phyloP scores from a whole-genome alignment of 2,888 invertebrate species.

The Onchidella celtica region DNA sequence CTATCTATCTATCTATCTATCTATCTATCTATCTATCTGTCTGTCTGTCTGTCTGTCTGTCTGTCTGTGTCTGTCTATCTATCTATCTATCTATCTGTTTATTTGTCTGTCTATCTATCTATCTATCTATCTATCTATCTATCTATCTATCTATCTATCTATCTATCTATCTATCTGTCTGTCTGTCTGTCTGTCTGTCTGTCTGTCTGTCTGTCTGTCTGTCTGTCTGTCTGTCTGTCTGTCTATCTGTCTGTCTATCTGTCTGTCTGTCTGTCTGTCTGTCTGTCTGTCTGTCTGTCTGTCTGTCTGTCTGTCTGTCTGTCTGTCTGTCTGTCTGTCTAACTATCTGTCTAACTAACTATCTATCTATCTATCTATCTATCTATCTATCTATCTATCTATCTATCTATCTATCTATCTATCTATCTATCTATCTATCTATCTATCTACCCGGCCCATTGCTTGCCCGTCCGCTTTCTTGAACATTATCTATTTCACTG shows the following conservation, averaged over 20 bases:
- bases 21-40: neutral
- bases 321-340: neutral
- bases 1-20: neutral
- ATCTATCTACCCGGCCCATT: too few relatives aligned
- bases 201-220: neutral
- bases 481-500: too few relatives aligned
- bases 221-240: constrained; percentile 11
- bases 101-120: neutral
- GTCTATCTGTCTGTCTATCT: neutral
- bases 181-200: neutral
- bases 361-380: too few relatives aligned
- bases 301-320: neutral
- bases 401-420: too few relatives aligned
- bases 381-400: too few relatives aligned
- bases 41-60: neutral
- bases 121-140: neutral
- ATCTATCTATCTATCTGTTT: neutral
- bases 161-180: neutral
- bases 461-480: too few relatives aligned
- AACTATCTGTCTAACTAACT: neutral
- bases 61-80: neutral
- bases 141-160: too few relatives aligned
- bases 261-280: neutral
- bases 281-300: neutral
- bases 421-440: too few relatives aligned